Conservation (phyloP, 2,113 vertebrate genomes). For the Ceuthmochares aereus region DNA sequence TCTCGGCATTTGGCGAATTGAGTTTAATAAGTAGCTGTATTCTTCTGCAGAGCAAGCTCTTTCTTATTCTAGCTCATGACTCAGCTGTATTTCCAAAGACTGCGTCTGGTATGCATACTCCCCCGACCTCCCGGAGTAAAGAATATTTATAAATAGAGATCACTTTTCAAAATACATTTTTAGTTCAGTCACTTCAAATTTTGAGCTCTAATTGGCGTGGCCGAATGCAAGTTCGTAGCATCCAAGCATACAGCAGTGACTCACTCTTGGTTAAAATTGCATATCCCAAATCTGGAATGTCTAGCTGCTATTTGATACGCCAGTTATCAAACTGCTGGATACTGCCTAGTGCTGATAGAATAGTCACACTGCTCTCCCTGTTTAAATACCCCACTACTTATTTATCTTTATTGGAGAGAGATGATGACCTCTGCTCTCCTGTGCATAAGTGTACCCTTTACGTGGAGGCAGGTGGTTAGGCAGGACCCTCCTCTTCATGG, state of each 20-base stretch:
- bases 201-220: slow-evolving; percentile 30
- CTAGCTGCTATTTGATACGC: not conserved
- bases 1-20: not conserved
- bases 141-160: slow-evolving; percentile 12
- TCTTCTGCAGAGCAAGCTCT: not conserved
- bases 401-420: not conserved
- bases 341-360: not conserved
- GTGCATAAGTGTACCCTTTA: not conserved
- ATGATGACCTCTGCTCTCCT: not conserved
- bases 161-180: not conserved
- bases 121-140: not conserved
- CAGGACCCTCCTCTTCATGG: accelerated
- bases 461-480: not conserved
- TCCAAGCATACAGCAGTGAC: not conserved
- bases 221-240: not conserved
- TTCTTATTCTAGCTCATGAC: slow-evolving; percentile 13
- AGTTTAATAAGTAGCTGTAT: not conserved
- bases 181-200: not conserved
- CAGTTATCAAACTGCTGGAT: not conserved
- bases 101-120: not conserved
- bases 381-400: not conserved
- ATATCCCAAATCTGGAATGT: not conserved
- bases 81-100: slow-evolving; percentile 28
- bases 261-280: slow-evolving; percentile 8
- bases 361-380: not conserved